phyloP scores from a whole-genome alignment of 2,113 vertebrate genomes.

The Neogale vison region DNA sequence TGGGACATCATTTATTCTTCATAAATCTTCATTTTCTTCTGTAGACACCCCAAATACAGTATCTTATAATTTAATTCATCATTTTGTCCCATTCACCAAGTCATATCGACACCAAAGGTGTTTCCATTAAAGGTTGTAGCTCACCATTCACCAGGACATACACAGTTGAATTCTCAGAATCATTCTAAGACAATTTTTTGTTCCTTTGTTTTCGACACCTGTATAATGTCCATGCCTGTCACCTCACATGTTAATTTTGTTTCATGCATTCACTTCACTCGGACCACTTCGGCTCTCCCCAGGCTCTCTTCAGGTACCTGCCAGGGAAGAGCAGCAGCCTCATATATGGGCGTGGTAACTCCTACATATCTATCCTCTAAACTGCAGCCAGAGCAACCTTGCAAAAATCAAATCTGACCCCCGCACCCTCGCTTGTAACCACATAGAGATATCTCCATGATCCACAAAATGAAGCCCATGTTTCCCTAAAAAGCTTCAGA shows the following conservation, averaged over 20 bases:
- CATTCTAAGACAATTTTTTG: background rate
- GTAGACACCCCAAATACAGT: background rate
- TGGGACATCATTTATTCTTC: background rate
- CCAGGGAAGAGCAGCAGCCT: rapidly evolving
- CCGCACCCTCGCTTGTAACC: rapidly evolving
- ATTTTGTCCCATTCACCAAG: no score
- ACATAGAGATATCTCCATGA: background rate
- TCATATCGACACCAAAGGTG: background rate
- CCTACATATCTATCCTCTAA: background rate
- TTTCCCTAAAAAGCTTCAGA: background rate
- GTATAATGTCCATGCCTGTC: background rate
- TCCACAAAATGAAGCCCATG: background rate
- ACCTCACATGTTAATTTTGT: background rate
- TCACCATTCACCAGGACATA: background rate
- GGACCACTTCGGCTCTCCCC: rapidly evolving
- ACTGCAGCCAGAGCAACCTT: rapidly evolving
- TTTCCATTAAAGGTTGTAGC: background rate
- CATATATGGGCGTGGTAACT: rapidly evolving
- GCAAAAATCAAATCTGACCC: background rate
- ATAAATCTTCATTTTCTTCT: background rate
- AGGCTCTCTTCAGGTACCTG: rapidly evolving
- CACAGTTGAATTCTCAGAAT: background rate
- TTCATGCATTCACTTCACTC: background rate
- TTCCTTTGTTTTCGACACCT: background rate
- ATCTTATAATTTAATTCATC: background rate